Base-by-base conservation (phyloP, 1,140 invertebrate genomes). In the Bombus fervidus region DNA sequence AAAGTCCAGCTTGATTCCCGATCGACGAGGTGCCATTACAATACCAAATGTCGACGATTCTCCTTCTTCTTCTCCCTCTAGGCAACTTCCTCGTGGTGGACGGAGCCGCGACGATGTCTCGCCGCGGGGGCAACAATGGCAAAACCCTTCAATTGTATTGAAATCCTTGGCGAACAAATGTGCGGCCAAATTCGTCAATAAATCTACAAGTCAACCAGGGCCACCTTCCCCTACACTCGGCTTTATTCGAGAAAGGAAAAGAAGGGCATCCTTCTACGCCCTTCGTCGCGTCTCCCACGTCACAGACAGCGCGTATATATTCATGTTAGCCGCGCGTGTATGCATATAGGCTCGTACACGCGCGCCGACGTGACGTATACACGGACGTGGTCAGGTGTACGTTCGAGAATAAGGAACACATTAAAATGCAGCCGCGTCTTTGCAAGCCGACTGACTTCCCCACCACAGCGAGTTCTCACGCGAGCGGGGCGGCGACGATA, bases 161-260 rank as follows among this genome's bases (percentile, higher is more conserved):
- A 93, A 93, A 93, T 93, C 90, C 92, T n/a, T 69, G 83, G 76
- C 78, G 90, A 93, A 93, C 93, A 93, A 93, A 93, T 93, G 91
- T 91, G 92, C 87, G 84, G 86, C 91, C 90, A 93, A 93, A 93
- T 93, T 93, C 93, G 89, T 93, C 93, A 91, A 93, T 93, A 93
- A 93, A 93, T 93, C 92, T 93, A 91, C 90, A 90, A 93, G 92
- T 92, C 91, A 93, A 92, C 91, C 87, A 87, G 87, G 34, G 68
- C 66, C 57, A 59, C 84, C 78, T 47, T 73, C 37, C 53, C 34
- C 66, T 18, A 18, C 37, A 25, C 43, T 1, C 68, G 37, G 37
- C 73, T 83, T 77, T 59, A 66, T 37, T 37, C 53, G 6, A 34
- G 25, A 1, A 59, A 76, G 15, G n/a, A 68, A 68, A 37, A 72